Evolutionary conservation across 2,888 invertebrate genomes (phyloP), one percentile per base, ranked within the genome.

Genomic region (Caenorhabditis virilis): DNA sequence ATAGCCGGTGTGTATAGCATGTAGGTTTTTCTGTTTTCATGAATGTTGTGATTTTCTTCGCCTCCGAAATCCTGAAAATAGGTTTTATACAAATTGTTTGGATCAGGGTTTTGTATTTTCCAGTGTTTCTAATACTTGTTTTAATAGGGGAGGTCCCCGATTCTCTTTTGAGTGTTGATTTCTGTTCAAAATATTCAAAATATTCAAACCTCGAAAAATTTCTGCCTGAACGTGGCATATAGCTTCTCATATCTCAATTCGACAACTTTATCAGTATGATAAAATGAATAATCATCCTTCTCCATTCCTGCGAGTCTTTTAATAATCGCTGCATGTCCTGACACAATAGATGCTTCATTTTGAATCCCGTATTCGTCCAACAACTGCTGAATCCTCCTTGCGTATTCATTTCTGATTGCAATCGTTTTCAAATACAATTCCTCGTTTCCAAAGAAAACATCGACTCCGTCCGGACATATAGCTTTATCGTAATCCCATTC

Each of bases 231-330:
- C 16, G 68, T 43, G 22, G 45, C 20, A 35, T 48, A 75, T 26
- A 79, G 58, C 46, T 70, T 70, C 26, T 66, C 66, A 38, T 75
- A 77, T 11, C 78, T 69, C 42, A 78, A 58, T 43, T 78, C 78
- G 15, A 80, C 77, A 23, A 80, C 66, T 36, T 75, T 73, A 43
- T 80, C 80, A 25, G 80, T 78, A 47, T 79, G 78, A 60, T 76
- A 80, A 67, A 77, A 79, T n/a, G 73, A 69, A 53, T 74, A 79
- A 53, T 79, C 77, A 47, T 76, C 74, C 27, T 59, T 48, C 42
- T 78, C 77, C 77, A 77, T 77, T 36, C 68, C 72, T 4, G 73
- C 71, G 6, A 79, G 47, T 23, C 79, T 48, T 20, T 64, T 69
- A 43, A 69, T 61, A n/a, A 47, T 48, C 9, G 66, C 56, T 3